A percentile compares a stretch with the other conserved stretches of the same genome.
phyloP scores from a whole-genome alignment of 2,888 invertebrate species.

The Pteria penguin region DNA sequence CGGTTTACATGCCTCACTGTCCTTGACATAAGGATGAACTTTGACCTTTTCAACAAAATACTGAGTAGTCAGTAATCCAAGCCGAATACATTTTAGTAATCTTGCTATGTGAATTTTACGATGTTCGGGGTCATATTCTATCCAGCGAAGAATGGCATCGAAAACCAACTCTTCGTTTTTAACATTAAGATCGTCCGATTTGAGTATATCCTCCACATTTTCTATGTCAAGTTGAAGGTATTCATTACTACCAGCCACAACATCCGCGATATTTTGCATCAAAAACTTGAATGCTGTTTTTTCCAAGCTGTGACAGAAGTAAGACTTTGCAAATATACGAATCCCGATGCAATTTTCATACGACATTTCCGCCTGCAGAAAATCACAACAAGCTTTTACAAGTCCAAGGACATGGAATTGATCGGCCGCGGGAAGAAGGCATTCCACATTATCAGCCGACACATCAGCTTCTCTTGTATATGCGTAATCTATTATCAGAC shows the following conservation, averaged over 20 bases:
- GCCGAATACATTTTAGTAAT: constrained; percentile 74
- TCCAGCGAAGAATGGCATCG: constrained; percentile 87
- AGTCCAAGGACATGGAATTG: constrained; percentile 92
- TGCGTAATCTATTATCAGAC: constrained; percentile 90
- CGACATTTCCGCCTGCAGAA: constrained; percentile 85
- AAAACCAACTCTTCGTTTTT: constrained; percentile 78
- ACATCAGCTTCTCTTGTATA: constrained; percentile 90
- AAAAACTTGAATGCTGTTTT: constrained; percentile 86
- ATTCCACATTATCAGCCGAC: constrained; percentile 88
- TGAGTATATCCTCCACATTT: constrained; percentile 66
- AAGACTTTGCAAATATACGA: constrained; percentile 89
- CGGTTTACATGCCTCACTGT: constrained; percentile 88
- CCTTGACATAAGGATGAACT: constrained; percentile 91
- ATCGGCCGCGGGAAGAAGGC: constrained; percentile 88
- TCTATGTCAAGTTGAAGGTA: constrained; percentile 82
- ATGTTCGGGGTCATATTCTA: constrained; percentile 87
- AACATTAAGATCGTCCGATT: constrained; percentile 77
- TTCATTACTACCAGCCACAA: constrained; percentile 70
- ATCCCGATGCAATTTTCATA: constrained; percentile 92
- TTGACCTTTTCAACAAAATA: constrained; percentile 90
- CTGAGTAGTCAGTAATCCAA: constrained; percentile 88
- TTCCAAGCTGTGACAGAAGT: constrained; percentile 87
- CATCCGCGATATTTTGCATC: constrained; percentile 81
- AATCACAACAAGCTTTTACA: constrained; percentile 89
- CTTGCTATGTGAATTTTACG: constrained; percentile 89